These are phyloP conservation scores for Neolamprologus modestus DNA, from an alignment of 2,113 vertebrate genomes.

Conservation along the genomic window DNA sequence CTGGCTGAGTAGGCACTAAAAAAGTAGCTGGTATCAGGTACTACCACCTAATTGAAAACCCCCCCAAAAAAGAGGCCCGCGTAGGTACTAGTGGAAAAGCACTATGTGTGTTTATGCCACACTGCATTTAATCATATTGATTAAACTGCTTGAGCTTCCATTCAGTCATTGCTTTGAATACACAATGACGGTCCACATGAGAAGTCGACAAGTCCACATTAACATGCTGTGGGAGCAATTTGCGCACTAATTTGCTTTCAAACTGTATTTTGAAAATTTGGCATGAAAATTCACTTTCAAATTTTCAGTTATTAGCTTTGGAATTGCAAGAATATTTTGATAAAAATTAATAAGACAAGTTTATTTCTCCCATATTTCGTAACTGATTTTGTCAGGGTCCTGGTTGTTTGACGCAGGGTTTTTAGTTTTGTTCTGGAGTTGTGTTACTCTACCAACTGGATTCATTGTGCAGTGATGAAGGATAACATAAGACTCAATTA, in stretches of 20 bases:
- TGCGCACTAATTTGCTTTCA: background rate
- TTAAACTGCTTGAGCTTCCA: background rate
- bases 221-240: background rate
- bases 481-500: background rate
- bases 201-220: background rate
- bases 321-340: background rate
- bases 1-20: background rate
- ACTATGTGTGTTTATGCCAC: background rate
- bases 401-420: background rate
- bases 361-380: background rate
- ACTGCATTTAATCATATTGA: background rate
- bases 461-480: background rate
- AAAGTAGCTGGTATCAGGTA: background rate
- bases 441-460: background rate
- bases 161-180: background rate
- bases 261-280: background rate
- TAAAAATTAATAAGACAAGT: background rate
- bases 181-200: background rate
- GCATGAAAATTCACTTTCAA: background rate
- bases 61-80: rapidly evolving
- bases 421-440: background rate
- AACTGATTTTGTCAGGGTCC: background rate
- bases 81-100: background rate
- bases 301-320: background rate
- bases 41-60: background rate